Conservation (phyloP, 2,113 vertebrate species). For the Heloderma charlesbogerti region DNA sequence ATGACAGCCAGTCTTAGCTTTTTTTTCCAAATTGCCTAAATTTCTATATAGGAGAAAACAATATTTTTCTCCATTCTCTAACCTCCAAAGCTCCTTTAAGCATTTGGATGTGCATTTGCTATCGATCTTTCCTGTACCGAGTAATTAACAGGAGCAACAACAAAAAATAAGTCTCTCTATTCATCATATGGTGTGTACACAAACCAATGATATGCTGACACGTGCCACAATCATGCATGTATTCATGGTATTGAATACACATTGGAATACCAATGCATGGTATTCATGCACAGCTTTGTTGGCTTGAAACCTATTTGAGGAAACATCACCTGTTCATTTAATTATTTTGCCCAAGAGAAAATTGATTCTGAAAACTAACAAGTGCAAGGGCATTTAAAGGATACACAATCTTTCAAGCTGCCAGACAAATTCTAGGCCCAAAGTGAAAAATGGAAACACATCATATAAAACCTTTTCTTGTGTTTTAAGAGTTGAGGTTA, state of each 20-base stretch:
- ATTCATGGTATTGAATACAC: too few species aligned
- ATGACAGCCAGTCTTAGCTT: conserved; percentile 13
- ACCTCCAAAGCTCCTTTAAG: conserved; percentile 19
- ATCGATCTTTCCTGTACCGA: background rate
- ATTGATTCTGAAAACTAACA: conserved; percentile 8
- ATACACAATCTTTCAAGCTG: background rate
- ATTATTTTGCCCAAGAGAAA: conserved; percentile 17
- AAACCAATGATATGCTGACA: background rate
- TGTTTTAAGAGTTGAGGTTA: background rate
- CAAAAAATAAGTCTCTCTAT: background rate
- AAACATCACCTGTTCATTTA: background rate
- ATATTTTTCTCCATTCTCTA: background rate
- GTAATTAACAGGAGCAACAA: conserved; percentile 37
- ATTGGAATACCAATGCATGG: too few species aligned
- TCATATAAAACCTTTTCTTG: background rate
- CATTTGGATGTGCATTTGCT: background rate
- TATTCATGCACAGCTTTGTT: background rate
- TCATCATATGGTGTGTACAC: background rate
- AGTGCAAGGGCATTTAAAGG: background rate
- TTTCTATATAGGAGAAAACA: background rate
- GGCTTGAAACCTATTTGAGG: conserved; percentile 4
- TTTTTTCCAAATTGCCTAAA: background rate
- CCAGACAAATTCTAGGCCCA: background rate
- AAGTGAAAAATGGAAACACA: background rate
- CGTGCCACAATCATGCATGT: background rate